Percentiles rank a stretch among this genome's conserved stretches.
Conservation (phyloP, 2,888 invertebrate species). For the Drosophila anomalata region DNA sequence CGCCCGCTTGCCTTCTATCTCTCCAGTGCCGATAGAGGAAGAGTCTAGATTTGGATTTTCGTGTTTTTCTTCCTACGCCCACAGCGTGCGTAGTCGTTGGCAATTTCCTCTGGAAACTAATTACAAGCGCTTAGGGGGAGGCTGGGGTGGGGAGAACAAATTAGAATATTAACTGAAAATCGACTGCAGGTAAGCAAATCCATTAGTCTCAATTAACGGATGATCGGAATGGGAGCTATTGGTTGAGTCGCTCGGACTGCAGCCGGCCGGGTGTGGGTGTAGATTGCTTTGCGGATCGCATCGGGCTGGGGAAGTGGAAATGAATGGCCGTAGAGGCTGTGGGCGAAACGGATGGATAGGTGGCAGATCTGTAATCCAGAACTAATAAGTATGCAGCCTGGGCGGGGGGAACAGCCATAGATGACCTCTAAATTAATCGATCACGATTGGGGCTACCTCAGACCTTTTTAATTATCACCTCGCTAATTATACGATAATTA, state of each 20-base stretch:
- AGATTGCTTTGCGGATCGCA: constrained; percentile 25
- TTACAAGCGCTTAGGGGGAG: constrained; percentile 36
- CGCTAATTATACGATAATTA: constrained; percentile 10
- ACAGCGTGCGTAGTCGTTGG: constrained; percentile 52
- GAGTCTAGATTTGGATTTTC: constrained; percentile 31
- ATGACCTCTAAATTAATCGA: constrained; percentile 18
- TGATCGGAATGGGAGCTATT: constrained; percentile 31
- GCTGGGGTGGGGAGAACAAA: constrained; percentile 19
- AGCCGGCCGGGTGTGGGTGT: constrained; percentile 1
- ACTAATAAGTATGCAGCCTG: constrained; percentile 13
- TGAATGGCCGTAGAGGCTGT: not conserved
- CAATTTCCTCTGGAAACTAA: constrained; percentile 73
- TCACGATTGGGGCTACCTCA: constrained; percentile 11
- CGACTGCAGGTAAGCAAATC: constrained; percentile 59
- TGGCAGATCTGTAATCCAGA: constrained; percentile 18
- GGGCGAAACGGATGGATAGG: constrained; percentile 14
- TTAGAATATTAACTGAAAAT: constrained; percentile 43
- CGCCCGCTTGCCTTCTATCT: constrained; percentile 14
- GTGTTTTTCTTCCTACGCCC: constrained; percentile 53
- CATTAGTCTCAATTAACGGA: constrained; percentile 66
- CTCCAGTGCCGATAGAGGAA: constrained; percentile 3
- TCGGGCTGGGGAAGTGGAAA: constrained; percentile 20
- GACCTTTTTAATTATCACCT: constrained; percentile 1
- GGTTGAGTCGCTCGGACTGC: constrained; percentile 6
- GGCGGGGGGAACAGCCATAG: constrained; percentile 7